Evolutionary conservation across 1,140 invertebrate species (phyloP).

Genomic region (Dufourea novaeangliae): DNA sequence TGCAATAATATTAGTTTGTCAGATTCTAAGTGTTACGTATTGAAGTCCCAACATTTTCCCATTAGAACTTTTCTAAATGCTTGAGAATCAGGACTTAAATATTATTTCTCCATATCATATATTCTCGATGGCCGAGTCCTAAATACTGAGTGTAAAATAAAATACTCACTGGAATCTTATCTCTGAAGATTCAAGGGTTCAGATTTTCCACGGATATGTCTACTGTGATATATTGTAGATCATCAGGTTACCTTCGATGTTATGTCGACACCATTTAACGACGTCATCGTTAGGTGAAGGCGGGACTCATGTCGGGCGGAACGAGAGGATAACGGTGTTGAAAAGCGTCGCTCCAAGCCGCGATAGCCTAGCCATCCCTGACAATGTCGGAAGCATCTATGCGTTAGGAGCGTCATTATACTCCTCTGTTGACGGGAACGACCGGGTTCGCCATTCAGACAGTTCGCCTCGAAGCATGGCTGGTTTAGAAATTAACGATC

Average conservation of each 20-base stretch:
- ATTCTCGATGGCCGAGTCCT: too few species aligned
- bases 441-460: neutral
- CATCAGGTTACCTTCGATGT: neutral
- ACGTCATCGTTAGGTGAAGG: neutral
- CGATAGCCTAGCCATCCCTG: neutral
- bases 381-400: neutral
- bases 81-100: too few species aligned
- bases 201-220: too few species aligned
- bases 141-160: too few species aligned
- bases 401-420: neutral
- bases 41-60: too few species aligned
- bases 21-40: too few species aligned
- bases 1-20: too few species aligned
- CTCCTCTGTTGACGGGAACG: neutral
- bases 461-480: neutral
- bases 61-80: too few species aligned
- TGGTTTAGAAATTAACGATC: neutral
- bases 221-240: too few species aligned
- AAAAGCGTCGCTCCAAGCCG: slow-evolving; percentile 12
- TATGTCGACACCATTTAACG: neutral
- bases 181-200: too few species aligned
- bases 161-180: too few species aligned
- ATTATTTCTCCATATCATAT: too few species aligned
- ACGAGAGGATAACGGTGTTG: slow-evolving; percentile 29
- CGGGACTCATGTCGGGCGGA: slow-evolving; percentile 3